Conservation (phyloP, 2,888 invertebrate genomes). For the Cetonia aurata region DNA sequence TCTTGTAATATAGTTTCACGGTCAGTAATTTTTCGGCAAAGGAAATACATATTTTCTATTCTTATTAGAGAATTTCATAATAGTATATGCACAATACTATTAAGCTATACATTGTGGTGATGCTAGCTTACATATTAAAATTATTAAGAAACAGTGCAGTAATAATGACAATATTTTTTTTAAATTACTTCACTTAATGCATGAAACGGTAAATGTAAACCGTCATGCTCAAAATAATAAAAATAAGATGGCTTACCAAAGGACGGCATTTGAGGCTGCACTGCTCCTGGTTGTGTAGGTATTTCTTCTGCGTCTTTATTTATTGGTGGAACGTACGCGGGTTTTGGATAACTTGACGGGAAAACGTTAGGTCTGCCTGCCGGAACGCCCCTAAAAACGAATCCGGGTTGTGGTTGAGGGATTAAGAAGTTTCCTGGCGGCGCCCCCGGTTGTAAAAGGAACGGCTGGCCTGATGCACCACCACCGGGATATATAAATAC, state of each 20-base stretch:
- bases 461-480: slow-evolving; percentile 59
- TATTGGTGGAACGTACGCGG: slow-evolving; percentile 62
- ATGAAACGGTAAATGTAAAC: neutral
- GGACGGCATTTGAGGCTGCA: slow-evolving; percentile 54
- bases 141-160: too few species aligned
- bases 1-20: too few species aligned
- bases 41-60: too few species aligned
- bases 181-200: too few species aligned
- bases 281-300: slow-evolving; percentile 60
- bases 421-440: slow-evolving; percentile 61
- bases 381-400: slow-evolving; percentile 47
- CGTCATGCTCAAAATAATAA: too few species aligned
- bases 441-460: slow-evolving; percentile 58
- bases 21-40: too few species aligned
- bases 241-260: slow-evolving; percentile 12
- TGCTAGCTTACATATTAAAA: too few species aligned
- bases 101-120: too few species aligned
- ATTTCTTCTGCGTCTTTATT: slow-evolving; percentile 65
- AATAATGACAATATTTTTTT: too few species aligned
- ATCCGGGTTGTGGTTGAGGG: slow-evolving; percentile 56
- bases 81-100: too few species aligned
- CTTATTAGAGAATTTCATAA: too few species aligned
- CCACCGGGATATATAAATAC: slow-evolving; percentile 59
- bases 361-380: slow-evolving; percentile 55
- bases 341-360: slow-evolving; percentile 59